phyloP scores from a whole-genome alignment of 1,140 invertebrate species.

The Holotrichia oblita region DNA sequence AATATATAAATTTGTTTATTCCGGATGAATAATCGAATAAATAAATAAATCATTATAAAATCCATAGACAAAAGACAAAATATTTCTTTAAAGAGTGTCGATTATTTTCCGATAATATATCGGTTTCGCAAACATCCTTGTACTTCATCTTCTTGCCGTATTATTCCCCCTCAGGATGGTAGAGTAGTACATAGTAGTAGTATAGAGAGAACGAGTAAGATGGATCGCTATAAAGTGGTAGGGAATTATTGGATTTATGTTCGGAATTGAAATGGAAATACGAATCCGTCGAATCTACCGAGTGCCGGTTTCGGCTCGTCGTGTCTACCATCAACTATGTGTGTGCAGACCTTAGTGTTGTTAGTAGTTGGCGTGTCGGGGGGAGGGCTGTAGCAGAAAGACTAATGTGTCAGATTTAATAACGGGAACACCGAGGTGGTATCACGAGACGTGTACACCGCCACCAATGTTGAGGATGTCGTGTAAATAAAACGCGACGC shows the following conservation, averaged over 20 bases:
- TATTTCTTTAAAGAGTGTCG: too few species aligned
- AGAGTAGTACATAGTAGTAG: too few species aligned
- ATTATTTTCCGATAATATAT: too few species aligned
- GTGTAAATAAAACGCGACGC: neutral
- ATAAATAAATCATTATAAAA: too few species aligned
- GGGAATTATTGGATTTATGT: slow-evolving; percentile 17
- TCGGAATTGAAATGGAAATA: neutral
- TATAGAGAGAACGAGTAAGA: neutral
- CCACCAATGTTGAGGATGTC: neutral
- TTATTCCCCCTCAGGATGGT: neutral
- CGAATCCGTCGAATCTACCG: neutral
- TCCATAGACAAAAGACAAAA: too few species aligned
- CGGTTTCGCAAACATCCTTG: too few species aligned
- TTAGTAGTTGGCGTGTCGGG: too few species aligned
- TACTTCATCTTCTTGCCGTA: too few species aligned
- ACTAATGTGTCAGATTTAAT: slow-evolving; percentile 21
- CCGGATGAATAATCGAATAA: too few species aligned
- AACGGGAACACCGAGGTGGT: neutral
- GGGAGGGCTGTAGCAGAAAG: slow-evolving; percentile 6
- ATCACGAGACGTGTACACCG: neutral
- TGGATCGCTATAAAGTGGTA: slow-evolving; percentile 6
- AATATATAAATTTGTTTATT: too few species aligned
- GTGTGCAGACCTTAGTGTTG: too few species aligned
- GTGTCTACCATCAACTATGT: neutral
- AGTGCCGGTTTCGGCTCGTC: neutral